Evolutionary conservation across 2,888 invertebrate species (phyloP), one percentile per base, ranked within the genome.

Genomic region (Chrysolina americana): DNA sequence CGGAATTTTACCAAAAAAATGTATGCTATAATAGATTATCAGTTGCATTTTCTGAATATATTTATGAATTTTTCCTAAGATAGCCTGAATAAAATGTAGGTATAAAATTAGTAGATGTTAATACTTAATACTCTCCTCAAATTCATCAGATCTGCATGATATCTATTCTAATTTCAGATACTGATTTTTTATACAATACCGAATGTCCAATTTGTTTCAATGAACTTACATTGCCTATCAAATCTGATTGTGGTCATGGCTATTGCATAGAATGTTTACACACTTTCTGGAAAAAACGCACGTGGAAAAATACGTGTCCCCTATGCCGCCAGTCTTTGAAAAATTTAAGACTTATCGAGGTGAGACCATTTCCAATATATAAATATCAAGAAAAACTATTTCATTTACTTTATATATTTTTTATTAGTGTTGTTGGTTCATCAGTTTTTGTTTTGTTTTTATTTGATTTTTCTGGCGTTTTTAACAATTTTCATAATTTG

Each of bases 201-300:
- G 83, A 82, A 1, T 86, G 82, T 70, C 85, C 83, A 41, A 84
- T 84, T 74, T 85, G 84, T 75, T 81, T 81, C 53, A 80, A 78
- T 47, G 44, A 65, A 23, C 76, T 82, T 36, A 74, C 62, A 53
- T 75, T 73, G 13, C 81, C 82, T 70, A 75, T 83, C 66, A 76
- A 78, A 70, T 66, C 82, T 63, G 68, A 70, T 11, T 85, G 84
- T 76, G 83, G 82, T 6, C 84, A 84, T 73, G 82, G 79, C 8
- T 82, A 79, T 69, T 84, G 84, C 66, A 47, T 83, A 41, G 76
- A 81, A 48, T 85, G 85, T 48, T 68, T 84, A 15, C 75, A 82
- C 17, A 73, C 65, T 6, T 82, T 79, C 65, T 79, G 75, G 59
- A 71, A 77, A 71, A 65, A 75, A 53, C 41, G 76, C 11, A 53